Percentiles rank a stretch among this genome's conserved stretches.
These are phyloP conservation scores for Microctonus aethiopoides DNA, from an alignment of 2,888 invertebrate species.

Conservation along the genomic window DNA sequence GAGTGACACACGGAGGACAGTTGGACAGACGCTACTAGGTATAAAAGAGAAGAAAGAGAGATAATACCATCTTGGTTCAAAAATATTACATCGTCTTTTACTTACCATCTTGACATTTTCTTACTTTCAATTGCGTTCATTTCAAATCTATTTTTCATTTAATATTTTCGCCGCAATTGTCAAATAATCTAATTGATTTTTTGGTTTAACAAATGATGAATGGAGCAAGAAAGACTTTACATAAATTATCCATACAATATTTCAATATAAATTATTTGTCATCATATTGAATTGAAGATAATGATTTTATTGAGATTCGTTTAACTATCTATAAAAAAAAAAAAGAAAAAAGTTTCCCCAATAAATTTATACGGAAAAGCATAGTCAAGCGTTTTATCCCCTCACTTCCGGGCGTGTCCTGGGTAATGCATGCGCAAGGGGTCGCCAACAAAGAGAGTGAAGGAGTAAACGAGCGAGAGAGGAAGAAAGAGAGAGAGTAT, in stretches of 20 bases:
- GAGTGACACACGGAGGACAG: constrained; percentile 48
- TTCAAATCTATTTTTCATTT: not conserved
- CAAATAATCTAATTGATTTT: not conserved
- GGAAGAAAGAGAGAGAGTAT: not conserved
- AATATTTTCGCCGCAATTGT: not conserved
- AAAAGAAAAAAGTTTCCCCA: constrained; percentile 1
- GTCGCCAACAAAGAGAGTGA: not conserved
- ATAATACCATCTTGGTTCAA: not conserved
- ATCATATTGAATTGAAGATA: not conserved
- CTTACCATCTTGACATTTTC: not conserved
- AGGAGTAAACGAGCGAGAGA: not conserved
- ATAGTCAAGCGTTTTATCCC: constrained; percentile 19
- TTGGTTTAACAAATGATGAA: not conserved
- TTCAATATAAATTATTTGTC: not conserved
- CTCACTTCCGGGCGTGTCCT: constrained; percentile 29
- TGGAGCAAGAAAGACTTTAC: not conserved
- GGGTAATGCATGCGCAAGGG: not conserved
- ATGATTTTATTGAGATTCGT: not conserved
- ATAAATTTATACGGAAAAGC: constrained; percentile 20
- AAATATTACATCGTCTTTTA: not conserved
- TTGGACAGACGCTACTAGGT: constrained; percentile 40
- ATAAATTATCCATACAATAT: not conserved
- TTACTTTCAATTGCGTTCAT: not conserved
- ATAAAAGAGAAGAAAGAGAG: constrained; percentile 22
- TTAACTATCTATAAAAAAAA: not conserved